Base-by-base conservation (phyloP, 1,140 invertebrate genomes). In the Ceratitis capitata region DNA sequence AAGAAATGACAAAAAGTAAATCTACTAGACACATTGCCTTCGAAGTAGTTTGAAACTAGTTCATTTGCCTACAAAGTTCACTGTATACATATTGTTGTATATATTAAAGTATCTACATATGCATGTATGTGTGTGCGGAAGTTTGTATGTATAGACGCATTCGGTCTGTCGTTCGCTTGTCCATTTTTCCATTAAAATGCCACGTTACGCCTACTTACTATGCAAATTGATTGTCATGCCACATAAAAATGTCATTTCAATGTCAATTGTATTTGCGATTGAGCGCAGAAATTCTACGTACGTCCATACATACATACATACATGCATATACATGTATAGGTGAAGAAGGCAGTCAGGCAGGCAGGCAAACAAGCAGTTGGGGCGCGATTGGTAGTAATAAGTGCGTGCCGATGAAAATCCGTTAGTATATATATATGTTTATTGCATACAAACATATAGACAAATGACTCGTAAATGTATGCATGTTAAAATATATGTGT, bases 191-290 rank as follows among this genome's bases (percentile, higher is more conserved):
- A 83, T 83, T 83, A 53, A 83, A 83, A 83, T 83, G 82, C 53
- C 82, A 83, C 82, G 82, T 58, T 83, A 83, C 82, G 82, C 82
- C 47, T 83, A 35, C 29, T 83, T 53, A 83, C 53, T 58, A 83
- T 83, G 82, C 47, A 83, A 83, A 83, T 83, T 83, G 82, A 83
- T 83, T 83, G 82, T 58, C 82, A 78, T 83, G 82, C 82, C 82
- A 51, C 47, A 53, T 58, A 83, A 58, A 83, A 51, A 53, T 83
- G 47, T 58, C 53, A 58, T 58, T 83, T 58, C 82, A 83, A 51
- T 58, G 82, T 58, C 82, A 51, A 53, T 58, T 58, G 82, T 58
- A 78, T 78, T 78, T 78, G 69, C 39, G 69, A 47, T 78, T 78
- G 69, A 35, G 61, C 61, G 29, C 32, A 39, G 14, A 2, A 69